These are phyloP conservation scores for Dromiciops gliroides DNA, from an alignment of 2,113 vertebrate genomes.

Conservation along the genomic window DNA sequence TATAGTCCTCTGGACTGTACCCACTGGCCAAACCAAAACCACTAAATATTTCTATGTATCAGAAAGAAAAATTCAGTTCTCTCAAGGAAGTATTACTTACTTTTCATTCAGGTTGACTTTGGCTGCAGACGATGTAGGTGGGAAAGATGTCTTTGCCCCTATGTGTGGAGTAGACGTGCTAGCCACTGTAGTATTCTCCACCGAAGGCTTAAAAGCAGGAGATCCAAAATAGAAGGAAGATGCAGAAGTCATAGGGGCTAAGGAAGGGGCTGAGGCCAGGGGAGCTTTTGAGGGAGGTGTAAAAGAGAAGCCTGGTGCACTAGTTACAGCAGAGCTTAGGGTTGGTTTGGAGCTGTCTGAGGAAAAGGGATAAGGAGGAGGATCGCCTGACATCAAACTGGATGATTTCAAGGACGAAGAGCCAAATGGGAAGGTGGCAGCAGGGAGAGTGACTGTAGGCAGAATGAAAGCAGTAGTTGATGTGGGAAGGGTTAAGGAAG, in stretches of 20 bases:
- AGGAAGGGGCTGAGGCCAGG: neutral
- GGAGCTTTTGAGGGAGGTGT: slow-evolving; percentile 78
- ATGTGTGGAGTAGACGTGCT: slow-evolving; percentile 59
- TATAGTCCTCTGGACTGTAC: neutral
- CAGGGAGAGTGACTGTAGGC: slow-evolving; percentile 53
- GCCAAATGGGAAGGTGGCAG: slow-evolving; percentile 73
- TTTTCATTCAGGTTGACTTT: slow-evolving; percentile 94
- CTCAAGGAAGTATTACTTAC: slow-evolving; percentile 79
- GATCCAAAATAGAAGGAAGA: slow-evolving; percentile 83
- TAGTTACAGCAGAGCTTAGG: slow-evolving; percentile 56
- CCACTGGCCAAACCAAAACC: neutral
- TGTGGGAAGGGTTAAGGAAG: neutral
- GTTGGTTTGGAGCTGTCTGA: slow-evolving; percentile 69
- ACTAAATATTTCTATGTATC: neutral
- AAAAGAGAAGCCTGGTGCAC: slow-evolving; percentile 81
- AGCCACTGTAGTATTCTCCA: slow-evolving; percentile 70
- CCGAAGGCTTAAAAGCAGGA: slow-evolving; percentile 81
- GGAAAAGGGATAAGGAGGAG: slow-evolving; percentile 35
- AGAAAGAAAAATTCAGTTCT: neutral
- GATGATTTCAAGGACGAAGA: slow-evolving; percentile 74
- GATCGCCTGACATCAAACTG: slow-evolving; percentile 48
- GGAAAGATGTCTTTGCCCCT: slow-evolving; percentile 74
- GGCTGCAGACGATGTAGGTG: slow-evolving; percentile 81
- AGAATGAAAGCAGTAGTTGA: slow-evolving; percentile 58
- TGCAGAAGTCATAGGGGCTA: slow-evolving; percentile 46